Evolutionary conservation across 2,888 invertebrate genomes (phyloP), one percentile per base, ranked within the genome.

Genomic region (Alsophila aescularia): DNA sequence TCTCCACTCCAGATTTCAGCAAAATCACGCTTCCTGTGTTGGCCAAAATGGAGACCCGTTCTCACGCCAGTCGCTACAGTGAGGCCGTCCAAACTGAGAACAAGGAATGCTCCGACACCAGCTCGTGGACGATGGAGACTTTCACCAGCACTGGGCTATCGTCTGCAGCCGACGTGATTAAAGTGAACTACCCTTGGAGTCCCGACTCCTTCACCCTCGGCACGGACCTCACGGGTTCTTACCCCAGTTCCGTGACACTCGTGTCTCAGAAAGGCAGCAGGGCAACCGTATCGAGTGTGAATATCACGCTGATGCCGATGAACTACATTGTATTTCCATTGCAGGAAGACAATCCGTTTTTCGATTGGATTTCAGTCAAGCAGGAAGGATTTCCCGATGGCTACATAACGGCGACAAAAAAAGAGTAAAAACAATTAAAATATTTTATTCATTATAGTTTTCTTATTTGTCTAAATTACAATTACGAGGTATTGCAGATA

Each of bases 151-250:
- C 61, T 0, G 73, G 69, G 24, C 1, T 24, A 7, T 7, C 24
- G 24, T 24, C 24, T 29, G 2, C 29, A 1, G 29, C 9, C n/a
- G n/a, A 0, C 55, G 50, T 27, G 0, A n/a, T 76, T 0, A 69
- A 52, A 24, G 71, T 70, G 0, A 70, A 62, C 6, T 77, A 73
- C 31, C 80, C 79, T 0, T 81, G 81, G 80, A 82, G 79, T 43
- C 77, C 75, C 0, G 53, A 48, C 6, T 72, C 75, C 0, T 55
- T 44, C 1, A 9, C 50, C 4, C 77, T 70, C 27, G 58, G 50
- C 0, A 65, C 75, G 0, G 54, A 58, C 2, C 16, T 58, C 0
- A 42, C 45, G 0, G 79, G 81, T 13, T 39, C 60, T 0, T 87
- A 87, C 52, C 86, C 85, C 0, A 79, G 74, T 44, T 69, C 75